Conservation (phyloP, 2,797 vertebrate species). For the Sphaeramia orbicularis region DNA sequence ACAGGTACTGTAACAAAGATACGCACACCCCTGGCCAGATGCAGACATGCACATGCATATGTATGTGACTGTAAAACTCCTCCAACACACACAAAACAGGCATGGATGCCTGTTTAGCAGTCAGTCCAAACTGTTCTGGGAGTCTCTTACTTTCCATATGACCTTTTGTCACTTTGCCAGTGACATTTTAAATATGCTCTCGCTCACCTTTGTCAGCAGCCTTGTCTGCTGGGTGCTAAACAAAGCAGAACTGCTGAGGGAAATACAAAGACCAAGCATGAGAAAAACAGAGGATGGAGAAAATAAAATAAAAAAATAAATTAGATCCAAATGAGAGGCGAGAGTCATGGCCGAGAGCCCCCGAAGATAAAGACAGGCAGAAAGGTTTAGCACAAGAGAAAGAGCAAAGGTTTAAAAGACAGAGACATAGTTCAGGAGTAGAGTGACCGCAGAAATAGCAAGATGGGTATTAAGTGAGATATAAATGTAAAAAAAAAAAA, state of each 20-base stretch:
- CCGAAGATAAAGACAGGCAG: conserved; percentile 32
- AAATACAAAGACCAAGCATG: conserved; percentile 53
- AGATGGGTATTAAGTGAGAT: conserved; percentile 25
- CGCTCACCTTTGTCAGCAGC: conserved; percentile 78
- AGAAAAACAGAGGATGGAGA: conserved; percentile 36
- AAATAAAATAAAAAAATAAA: conserved; percentile 60
- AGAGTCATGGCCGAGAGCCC: conserved; percentile 40
- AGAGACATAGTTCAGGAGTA: neutral
- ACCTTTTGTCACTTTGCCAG: conserved; percentile 85
- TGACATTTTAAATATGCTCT: conserved; percentile 86
- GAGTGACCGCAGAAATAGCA: neutral
- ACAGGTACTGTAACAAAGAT: conserved; percentile 5
- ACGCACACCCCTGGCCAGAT: conserved; percentile 23
- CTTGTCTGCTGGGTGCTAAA: conserved; percentile 80
- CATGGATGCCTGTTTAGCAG: conserved; percentile 79
- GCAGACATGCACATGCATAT: conserved; percentile 41
- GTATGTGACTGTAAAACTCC: conserved; percentile 21
- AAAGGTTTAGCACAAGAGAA: conserved; percentile 27
- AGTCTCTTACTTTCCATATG: conserved; percentile 84
- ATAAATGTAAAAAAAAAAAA: conserved; percentile 29
- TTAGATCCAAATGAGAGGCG: conserved; percentile 52
- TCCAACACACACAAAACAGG: conserved; percentile 33
- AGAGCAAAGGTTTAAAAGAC: conserved; percentile 4
- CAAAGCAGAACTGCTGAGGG: conserved; percentile 65
- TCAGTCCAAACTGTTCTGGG: conserved; percentile 79